Evolutionary conservation across 2,888 invertebrate genomes (phyloP).

Genomic region (Chymomyza procnemis): DNA sequence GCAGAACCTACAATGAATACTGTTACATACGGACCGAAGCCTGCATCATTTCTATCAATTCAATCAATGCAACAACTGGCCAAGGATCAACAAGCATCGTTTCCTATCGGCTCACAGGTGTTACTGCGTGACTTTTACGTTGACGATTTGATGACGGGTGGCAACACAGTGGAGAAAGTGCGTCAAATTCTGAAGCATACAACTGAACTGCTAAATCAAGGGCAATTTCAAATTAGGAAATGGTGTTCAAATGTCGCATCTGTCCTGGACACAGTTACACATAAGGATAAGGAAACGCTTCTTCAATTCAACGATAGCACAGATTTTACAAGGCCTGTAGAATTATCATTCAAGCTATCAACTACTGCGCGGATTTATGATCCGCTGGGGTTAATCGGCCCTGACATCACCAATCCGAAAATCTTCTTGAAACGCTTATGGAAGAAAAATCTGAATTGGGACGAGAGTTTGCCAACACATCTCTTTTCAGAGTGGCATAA

Average conservation of each 20-base stretch:
- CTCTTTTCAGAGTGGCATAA: too few species aligned
- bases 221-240: too few species aligned
- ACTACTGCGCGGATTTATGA: too few species aligned
- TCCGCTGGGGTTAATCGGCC: too few species aligned
- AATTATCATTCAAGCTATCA: too few species aligned
- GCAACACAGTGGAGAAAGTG: constrained; percentile 19
- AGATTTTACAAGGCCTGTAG: background rate
- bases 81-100: background rate
- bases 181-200: constrained; percentile 17
- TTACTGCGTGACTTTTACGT: constrained; percentile 36
- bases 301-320: constrained; percentile 15
- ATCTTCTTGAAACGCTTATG: too few species aligned
- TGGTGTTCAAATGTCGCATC: too few species aligned
- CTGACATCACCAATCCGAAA: too few species aligned
- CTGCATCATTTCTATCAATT: constrained; percentile 19
- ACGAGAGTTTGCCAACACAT: too few species aligned
- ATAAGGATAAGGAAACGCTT: constrained; percentile 7
- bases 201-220: constrained; percentile 2
- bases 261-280: background rate
- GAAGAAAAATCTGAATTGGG: too few species aligned
- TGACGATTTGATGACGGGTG: constrained; percentile 36
- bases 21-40: constrained; percentile 9
- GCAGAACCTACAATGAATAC: too few species aligned
- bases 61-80: background rate
- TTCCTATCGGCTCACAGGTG: background rate